Base-by-base conservation (phyloP, 2,797 vertebrate species). In the Amblyopsis hoosieri region DNA sequence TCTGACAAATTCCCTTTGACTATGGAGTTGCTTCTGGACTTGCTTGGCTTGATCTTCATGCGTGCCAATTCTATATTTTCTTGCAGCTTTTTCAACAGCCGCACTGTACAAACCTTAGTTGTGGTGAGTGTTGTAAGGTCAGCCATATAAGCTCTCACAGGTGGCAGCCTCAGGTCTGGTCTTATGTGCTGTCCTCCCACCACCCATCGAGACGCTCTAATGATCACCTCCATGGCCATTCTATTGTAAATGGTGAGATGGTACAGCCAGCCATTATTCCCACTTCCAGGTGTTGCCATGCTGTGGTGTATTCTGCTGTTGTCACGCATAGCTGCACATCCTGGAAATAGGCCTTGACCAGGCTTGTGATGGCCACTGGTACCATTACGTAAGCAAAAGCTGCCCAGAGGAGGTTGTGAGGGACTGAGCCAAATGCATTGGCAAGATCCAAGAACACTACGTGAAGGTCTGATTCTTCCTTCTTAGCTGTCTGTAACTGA, bases 221-320 rank as follows among this genome's bases (percentile, higher is more conserved):
- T 67, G 4, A 62, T 51, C 3, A 66, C 8, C 17, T 69, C 60
- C 51, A 54, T 54, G 9, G 55, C 60, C 69, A 71, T n/a, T n/a
- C n/a, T n/a, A n/a, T n/a, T 61, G 45, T 61, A 31, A 76, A 72
- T 0, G 53, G 54, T 19, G 48, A 71, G 33, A 80, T 66, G 37
- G 56, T 79, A 23, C 54, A 64, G 8, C 63, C 56, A 2, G 45
- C 48, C 63, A 67, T 9, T 3, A 47, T 47, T 6, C 46, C 64
- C 29, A 69, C 69, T 7, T 65, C 59, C 10, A 74, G 14, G 1
- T 46, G 12, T 12, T 70, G 55, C 67, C 67, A 61, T n/a, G 62
- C 10, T 9, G 62, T 70, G 17, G 65, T 69, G 8, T 50, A 50
- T 13, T 50, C 48, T 50, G 48, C 48, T 50, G 48, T 50, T 5